Percentiles rank a stretch among this genome's conserved stretches.
Conservation (phyloP, 1,140 invertebrate genomes). For the Anagrus nilaparvatae region DNA sequence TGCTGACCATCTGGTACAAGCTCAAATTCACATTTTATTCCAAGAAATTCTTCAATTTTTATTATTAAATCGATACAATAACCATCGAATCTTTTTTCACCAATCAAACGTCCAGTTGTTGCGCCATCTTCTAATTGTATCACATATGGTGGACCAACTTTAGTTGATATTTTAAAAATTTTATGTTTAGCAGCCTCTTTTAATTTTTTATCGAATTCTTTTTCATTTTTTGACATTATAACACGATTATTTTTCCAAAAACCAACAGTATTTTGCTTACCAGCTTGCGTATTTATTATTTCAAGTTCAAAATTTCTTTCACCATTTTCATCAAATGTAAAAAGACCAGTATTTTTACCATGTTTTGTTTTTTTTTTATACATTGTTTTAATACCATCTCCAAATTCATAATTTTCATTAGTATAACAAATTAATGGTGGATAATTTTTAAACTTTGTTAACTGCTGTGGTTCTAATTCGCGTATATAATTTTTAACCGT, state of each 20-base stretch:
- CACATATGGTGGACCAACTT: constrained; percentile 64
- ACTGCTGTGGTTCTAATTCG: too few species aligned
- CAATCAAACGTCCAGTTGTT: constrained; percentile 37
- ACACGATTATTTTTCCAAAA: constrained; percentile 45
- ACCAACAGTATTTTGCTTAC: constrained; percentile 48
- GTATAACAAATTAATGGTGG: too few species aligned
- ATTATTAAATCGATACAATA: constrained; percentile 72
- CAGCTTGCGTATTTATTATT: constrained; percentile 55
- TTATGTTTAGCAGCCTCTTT: constrained; percentile 40
- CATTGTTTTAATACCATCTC: too few species aligned
- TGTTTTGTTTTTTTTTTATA: too few species aligned
- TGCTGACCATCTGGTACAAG: constrained; percentile 57
- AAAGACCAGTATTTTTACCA: constrained; percentile 64
- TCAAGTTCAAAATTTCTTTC: constrained; percentile 62
- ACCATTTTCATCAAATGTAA: constrained; percentile 63
- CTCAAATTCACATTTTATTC: constrained; percentile 64
- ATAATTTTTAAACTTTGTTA: too few species aligned
- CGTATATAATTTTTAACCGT: too few species aligned
- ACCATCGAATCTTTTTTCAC: constrained; percentile 60
- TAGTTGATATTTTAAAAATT: constrained; percentile 40
- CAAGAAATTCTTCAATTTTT: constrained; percentile 55
- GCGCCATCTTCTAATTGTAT: constrained; percentile 42
- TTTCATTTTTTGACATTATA: constrained; percentile 38
- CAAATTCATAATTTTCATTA: too few species aligned
- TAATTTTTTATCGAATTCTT: constrained; percentile 36